Evolutionary conservation across 2,113 vertebrate species (phyloP), one percentile per base, ranked within the genome.

Genomic region (Chunga burmeisteri): DNA sequence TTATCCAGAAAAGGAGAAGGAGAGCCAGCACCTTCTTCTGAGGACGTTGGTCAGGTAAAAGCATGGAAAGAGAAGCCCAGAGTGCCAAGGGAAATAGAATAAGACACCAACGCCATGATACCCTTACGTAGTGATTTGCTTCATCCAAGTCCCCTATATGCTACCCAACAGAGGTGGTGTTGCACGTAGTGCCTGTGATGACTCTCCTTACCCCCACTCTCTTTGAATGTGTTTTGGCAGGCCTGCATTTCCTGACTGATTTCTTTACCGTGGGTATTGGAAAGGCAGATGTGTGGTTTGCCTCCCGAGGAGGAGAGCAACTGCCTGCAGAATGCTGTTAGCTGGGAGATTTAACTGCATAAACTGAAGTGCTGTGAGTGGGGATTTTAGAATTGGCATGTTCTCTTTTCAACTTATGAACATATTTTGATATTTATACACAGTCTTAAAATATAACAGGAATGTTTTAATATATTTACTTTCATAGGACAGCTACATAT

Each of bases 381-480:
- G 63, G 86, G 66, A 72, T 53, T 96, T 94, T 93, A 88, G 87
- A 93, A 96, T 63, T 90, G 79, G 63, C 67, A 55, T 4, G 10
- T 65, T 91, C 46, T 52, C 50, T 84, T 97, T 97, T 94, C 84
- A 96, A 94, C 85, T 90, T 94, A 93, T 78, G 95, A 96, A 87
- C 56, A 52, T 90, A 95, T 95, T 97, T 91, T 94, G 91, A 90
- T 98, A 94, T 97, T 97, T 96, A 97, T 97, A 94, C 65, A 53
- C 59, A 75, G 17, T 58, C 90, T 92, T 96, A 97, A 97, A 98
- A 95, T 84, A 95, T 55, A 90, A 49, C 53, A 95, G 49, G 46
- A 96, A 94, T 86, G 66, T 96, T 95, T 97, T 96, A 86, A 94
- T 96, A 88, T 87, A 96, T 97, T 97, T 97, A 91, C 75, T 86